Percentiles rank a stretch among this genome's conserved stretches.
Conservation (phyloP, 2,888 invertebrate species). For the Eremobia ochroleuca region DNA sequence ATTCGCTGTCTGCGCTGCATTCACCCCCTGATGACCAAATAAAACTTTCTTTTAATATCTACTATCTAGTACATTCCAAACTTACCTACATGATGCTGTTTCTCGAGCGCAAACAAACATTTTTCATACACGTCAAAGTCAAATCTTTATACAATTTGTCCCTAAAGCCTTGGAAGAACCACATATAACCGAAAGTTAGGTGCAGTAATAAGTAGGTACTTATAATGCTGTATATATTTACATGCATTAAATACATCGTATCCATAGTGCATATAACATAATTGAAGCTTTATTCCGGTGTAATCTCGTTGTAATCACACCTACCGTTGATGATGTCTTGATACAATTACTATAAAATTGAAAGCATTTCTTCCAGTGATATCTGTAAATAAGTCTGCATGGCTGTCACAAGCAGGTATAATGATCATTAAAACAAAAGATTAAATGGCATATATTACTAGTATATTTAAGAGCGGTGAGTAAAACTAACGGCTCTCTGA, state of each 20-base stretch:
- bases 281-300: slow-evolving; percentile 9
- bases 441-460: not conserved
- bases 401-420: slow-evolving; percentile 2
- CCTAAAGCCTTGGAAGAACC: slow-evolving; percentile 19
- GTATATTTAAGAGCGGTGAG: not conserved
- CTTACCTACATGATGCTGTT: slow-evolving; percentile 4
- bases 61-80: not conserved
- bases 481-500: not conserved
- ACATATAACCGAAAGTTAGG: slow-evolving; percentile 25
- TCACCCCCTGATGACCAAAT: slow-evolving; percentile 84
- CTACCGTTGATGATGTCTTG: slow-evolving; percentile 45
- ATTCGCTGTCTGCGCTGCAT: slow-evolving; percentile 94
- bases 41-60: slow-evolving; percentile 18
- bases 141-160: slow-evolving; percentile 24
- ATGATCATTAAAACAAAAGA: slow-evolving; percentile 9
- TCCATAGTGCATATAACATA: slow-evolving; percentile 47
- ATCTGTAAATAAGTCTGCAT: slow-evolving; percentile 58
- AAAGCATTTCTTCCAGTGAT: slow-evolving; percentile 15
- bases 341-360: not conserved
- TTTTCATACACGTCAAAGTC: not conserved
- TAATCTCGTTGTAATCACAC: slow-evolving; percentile 23
- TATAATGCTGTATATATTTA: slow-evolving; percentile 66
- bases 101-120: not conserved
- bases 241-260: slow-evolving; percentile 52
- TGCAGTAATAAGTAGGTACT: slow-evolving; percentile 35